Conservation (phyloP, 2,888 invertebrate genomes). For the Cheilosia impressa region DNA sequence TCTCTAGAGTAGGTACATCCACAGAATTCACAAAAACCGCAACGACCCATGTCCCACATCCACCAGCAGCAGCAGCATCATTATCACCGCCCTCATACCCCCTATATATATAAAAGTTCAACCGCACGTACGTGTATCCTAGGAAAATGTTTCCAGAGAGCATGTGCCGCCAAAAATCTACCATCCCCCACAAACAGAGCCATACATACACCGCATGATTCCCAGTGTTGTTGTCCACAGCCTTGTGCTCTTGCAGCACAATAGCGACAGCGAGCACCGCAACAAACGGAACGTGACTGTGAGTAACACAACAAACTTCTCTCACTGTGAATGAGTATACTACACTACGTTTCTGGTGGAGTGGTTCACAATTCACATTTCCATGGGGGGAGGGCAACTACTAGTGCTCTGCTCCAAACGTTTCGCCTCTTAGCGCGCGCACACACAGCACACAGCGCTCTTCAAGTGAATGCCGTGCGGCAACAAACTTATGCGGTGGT, state of each 20-base stretch:
- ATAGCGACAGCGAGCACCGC: slow-evolving; percentile 46
- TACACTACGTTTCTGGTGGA: slow-evolving; percentile 24
- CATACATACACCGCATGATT: slow-evolving; percentile 11
- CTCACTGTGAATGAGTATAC: slow-evolving; percentile 46
- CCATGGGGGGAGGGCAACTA: neutral
- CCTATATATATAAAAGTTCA: slow-evolving; percentile 41
- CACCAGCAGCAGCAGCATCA: neutral
- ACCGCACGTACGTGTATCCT: slow-evolving; percentile 50
- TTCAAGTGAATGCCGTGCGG: slow-evolving; percentile 50
- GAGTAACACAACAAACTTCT: slow-evolving; percentile 57
- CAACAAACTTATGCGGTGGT: slow-evolving; percentile 51
- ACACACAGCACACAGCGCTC: slow-evolving; percentile 25
- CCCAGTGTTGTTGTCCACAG: slow-evolving; percentile 22
- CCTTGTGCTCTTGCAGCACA: slow-evolving; percentile 40
- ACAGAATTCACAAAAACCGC: slow-evolving; percentile 56
- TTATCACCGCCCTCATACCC: neutral
- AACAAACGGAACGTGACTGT: slow-evolving; percentile 63
- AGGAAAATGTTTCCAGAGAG: slow-evolving; percentile 66
- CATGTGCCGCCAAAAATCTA: slow-evolving; percentile 68
- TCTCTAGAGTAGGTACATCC: slow-evolving; percentile 33
- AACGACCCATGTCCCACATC: slow-evolving; percentile 50
- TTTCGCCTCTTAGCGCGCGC: slow-evolving; percentile 33
- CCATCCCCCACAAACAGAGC: slow-evolving; percentile 30
- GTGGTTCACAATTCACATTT: slow-evolving; percentile 43
- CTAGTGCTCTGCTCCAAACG: neutral